These are phyloP conservation scores for Pandion haliaetus DNA, from an alignment of 2,113 vertebrate species.

Conservation along the genomic window DNA sequence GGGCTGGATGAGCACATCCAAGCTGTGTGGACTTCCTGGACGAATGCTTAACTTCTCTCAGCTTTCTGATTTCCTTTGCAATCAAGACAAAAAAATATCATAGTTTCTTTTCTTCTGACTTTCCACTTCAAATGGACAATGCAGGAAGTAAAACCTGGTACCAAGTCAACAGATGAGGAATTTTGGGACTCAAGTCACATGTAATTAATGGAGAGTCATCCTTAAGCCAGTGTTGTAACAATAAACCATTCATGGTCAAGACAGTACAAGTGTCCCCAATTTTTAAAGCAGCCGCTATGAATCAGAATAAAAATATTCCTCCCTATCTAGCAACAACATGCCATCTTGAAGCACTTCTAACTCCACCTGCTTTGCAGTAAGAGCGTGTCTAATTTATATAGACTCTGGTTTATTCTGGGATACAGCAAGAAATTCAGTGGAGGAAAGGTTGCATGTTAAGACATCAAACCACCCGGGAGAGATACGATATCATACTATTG, in stretches of 20 bases:
- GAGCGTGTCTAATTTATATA: neutral
- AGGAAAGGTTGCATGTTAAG: neutral
- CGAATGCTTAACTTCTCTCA: neutral
- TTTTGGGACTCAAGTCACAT: neutral
- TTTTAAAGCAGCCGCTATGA: neutral
- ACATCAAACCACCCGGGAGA: neutral
- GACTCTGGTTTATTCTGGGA: neutral
- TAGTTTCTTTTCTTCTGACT: neutral
- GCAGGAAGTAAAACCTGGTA: neutral
- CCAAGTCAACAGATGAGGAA: neutral
- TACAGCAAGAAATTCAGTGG: neutral
- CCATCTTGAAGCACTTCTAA: neutral
- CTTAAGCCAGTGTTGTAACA: neutral
- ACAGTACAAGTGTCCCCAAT: neutral
- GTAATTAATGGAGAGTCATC: neutral
- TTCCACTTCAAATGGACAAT: neutral
- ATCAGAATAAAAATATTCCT: neutral
- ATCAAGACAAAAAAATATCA: neutral
- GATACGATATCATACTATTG: rapidly evolving
- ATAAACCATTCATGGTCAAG: neutral
- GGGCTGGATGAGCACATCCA: neutral
- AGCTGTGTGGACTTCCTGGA: neutral
- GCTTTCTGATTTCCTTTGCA: neutral
- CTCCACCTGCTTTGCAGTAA: neutral
- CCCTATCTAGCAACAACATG: neutral